phyloP scores from a whole-genome alignment of 2,797 vertebrate genomes.

The Sitta carolinensis region DNA sequence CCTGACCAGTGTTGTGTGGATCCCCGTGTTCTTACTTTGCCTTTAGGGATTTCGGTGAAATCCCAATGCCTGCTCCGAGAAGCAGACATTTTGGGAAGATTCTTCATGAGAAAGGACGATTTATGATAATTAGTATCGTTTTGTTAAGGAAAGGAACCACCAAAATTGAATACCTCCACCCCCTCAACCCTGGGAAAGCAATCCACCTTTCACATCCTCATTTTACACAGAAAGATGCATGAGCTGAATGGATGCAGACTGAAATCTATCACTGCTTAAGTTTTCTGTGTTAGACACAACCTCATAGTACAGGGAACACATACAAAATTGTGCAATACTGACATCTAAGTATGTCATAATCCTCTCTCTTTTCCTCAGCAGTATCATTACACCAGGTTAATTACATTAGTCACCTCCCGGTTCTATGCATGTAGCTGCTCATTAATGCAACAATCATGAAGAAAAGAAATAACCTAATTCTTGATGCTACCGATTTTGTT shows the following conservation, averaged over 20 bases:
- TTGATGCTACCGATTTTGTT: slow-evolving; percentile 45
- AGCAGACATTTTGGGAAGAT: slow-evolving; percentile 73
- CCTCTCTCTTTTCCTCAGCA: slow-evolving; percentile 34
- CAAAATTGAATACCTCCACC: neutral
- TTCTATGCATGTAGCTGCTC: slow-evolving; percentile 60
- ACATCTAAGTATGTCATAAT: slow-evolving; percentile 47
- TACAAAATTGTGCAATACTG: slow-evolving; percentile 32
- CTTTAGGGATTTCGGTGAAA: slow-evolving; percentile 50
- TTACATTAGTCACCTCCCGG: slow-evolving; percentile 58
- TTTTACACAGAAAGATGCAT: neutral
- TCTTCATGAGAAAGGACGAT: slow-evolving; percentile 14
- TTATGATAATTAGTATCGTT: slow-evolving; percentile 8
- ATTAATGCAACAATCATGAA: slow-evolving; percentile 54
- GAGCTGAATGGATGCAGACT: slow-evolving; percentile 26
- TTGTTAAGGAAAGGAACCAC: slow-evolving; percentile 3
- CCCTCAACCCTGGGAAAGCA: neutral
- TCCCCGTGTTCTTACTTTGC: neutral
- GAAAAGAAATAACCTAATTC: slow-evolving; percentile 26
- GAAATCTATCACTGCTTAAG: slow-evolving; percentile 29
- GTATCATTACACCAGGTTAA: slow-evolving; percentile 51
- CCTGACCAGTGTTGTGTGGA: slow-evolving; percentile 4
- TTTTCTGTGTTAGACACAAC: slow-evolving; percentile 58
- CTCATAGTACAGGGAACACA: neutral
- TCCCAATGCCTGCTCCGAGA: slow-evolving; percentile 20
- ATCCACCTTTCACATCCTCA: neutral